Percentiles rank a stretch among this genome's conserved stretches.
Conservation (phyloP, 2,797 vertebrate species). For the Australoheros facetus region DNA sequence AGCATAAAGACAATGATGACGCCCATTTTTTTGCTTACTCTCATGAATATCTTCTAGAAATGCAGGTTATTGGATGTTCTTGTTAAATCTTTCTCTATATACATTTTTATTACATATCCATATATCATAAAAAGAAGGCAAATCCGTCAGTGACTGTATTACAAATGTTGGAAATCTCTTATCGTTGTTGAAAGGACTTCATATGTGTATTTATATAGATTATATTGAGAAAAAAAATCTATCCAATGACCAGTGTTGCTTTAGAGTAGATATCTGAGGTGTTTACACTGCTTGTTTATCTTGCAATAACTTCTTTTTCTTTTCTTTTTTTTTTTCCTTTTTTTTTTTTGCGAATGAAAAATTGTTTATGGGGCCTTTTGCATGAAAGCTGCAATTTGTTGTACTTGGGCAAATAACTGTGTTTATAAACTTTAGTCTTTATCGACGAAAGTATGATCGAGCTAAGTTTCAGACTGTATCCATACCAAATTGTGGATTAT, state of each 20-base stretch:
- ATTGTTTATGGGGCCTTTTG: slow-evolving; percentile 84
- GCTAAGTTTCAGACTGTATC: slow-evolving; percentile 82
- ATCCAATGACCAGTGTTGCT: slow-evolving; percentile 87
- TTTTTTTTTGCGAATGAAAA: slow-evolving; percentile 81
- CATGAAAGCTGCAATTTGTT: slow-evolving; percentile 87
- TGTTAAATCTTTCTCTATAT: slow-evolving; percentile 76
- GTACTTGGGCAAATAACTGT: slow-evolving; percentile 83
- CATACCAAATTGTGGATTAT: slow-evolving; percentile 86
- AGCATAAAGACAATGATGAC: slow-evolving; percentile 83
- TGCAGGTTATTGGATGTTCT: slow-evolving; percentile 77
- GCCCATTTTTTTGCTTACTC: slow-evolving; percentile 72
- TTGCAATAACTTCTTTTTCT: slow-evolving; percentile 85
- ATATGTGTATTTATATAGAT: slow-evolving; percentile 91
- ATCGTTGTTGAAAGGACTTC: slow-evolving; percentile 85
- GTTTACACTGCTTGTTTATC: slow-evolving; percentile 88
- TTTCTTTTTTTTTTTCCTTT: slow-evolving; percentile 65
- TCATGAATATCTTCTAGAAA: slow-evolving; percentile 64
- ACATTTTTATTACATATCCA: slow-evolving; percentile 81
- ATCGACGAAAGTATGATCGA: slow-evolving; percentile 75
- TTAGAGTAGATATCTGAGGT: slow-evolving; percentile 87
- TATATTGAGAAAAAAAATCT: slow-evolving; percentile 85
- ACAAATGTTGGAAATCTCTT: slow-evolving; percentile 84
- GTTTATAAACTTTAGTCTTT: slow-evolving; percentile 81
- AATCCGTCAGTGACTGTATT: slow-evolving; percentile 83
- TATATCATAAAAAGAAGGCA: slow-evolving; percentile 80